Base-by-base conservation (phyloP, 2,797 vertebrate genomes). In the Oreochromis grahami region DNA sequence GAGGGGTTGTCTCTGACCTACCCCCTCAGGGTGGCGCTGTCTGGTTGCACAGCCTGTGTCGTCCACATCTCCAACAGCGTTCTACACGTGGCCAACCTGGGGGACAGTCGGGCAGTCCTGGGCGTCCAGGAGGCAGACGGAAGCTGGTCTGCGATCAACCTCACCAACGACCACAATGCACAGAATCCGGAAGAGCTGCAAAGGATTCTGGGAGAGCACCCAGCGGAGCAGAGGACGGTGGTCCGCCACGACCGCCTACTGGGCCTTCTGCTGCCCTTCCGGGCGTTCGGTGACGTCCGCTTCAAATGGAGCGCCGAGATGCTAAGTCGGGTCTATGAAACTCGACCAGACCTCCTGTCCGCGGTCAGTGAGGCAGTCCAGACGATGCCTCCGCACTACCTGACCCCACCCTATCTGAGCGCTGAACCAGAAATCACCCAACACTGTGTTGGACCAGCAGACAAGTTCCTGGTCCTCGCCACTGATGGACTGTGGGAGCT, bases 401-500 rank as follows among this genome's bases (percentile, higher is more conserved):
- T 93, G 84, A 96, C 92, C 6, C 96, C 96, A 1, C 96, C 95
- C 5, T 96, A 96, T 83, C 92, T 96, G 45, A 95, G 83, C 1
- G 90, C 95, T 5, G 79, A 85, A 81, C 95, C 95, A 0, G 94
- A 96, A 80, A 91, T 96, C 81, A 93, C 82, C 1, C 26, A n/a
- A 24, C 93, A 94, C 85, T 78, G 13, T 21, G 86, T 96, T 77
- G 51, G 78, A 72, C 90, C 93, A 1, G 63, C 80, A 2, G 95
- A 96, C 90, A 95, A 94, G 86, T 96, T 96, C 60, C 81, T 96
- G 50, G 85, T 96, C 8, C 78, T 96, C 77, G 95, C 94, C 1
- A 96, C 91, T 0, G 94, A 96, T 4, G 94, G 95, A 45, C 87
- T 96, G 2, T 96, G 95, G 94, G 95, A 95, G 78, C 84, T 94